Percentiles rank a stretch among this genome's conserved stretches.
These are phyloP conservation scores for Hydropsyche tenuis DNA, from an alignment of 1,140 invertebrate genomes.

Conservation along the genomic window DNA sequence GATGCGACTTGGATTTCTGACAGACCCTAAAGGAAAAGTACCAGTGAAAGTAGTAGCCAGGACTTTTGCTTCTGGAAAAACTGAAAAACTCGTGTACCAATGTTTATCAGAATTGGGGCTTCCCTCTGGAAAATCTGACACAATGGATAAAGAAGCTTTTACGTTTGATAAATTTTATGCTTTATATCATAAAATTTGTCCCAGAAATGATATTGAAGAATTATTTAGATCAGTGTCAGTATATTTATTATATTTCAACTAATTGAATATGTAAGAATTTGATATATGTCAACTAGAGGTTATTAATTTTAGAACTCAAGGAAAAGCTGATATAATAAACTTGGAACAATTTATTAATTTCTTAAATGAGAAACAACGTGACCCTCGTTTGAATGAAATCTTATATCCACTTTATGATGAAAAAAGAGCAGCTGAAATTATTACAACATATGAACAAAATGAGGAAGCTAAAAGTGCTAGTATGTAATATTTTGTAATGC, in stretches of 20 bases:
- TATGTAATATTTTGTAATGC: slow-evolving; percentile 64
- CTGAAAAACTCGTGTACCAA: slow-evolving; percentile 98
- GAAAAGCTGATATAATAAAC: slow-evolving; percentile 86
- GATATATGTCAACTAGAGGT: neutral
- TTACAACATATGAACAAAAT: slow-evolving; percentile 92
- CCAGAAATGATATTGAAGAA: slow-evolving; percentile 98
- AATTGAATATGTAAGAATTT: neutral
- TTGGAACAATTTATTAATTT: slow-evolving; percentile 91
- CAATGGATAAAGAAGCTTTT: slow-evolving; percentile 93
- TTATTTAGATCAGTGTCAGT: slow-evolving; percentile 96
- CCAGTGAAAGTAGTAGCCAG: slow-evolving; percentile 95
- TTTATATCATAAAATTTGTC: slow-evolving; percentile 98
- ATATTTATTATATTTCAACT: neutral
- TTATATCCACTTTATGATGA: slow-evolving; percentile 97
- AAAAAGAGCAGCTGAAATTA: slow-evolving; percentile 91
- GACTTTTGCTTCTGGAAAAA: slow-evolving; percentile 97
- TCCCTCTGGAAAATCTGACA: slow-evolving; percentile 95
- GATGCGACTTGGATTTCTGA: slow-evolving; percentile 94
- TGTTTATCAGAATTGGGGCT: slow-evolving; percentile 92
- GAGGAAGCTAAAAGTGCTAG: slow-evolving; percentile 79
- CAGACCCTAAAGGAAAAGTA: slow-evolving; percentile 94
- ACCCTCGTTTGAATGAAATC: slow-evolving; percentile 98
- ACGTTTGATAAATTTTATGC: slow-evolving; percentile 99
- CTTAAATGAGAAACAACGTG: slow-evolving; percentile 97
- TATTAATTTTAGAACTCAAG: slow-evolving; percentile 75